phyloP scores from a whole-genome alignment of 1,140 invertebrate species.

The Drosophila tristis region DNA sequence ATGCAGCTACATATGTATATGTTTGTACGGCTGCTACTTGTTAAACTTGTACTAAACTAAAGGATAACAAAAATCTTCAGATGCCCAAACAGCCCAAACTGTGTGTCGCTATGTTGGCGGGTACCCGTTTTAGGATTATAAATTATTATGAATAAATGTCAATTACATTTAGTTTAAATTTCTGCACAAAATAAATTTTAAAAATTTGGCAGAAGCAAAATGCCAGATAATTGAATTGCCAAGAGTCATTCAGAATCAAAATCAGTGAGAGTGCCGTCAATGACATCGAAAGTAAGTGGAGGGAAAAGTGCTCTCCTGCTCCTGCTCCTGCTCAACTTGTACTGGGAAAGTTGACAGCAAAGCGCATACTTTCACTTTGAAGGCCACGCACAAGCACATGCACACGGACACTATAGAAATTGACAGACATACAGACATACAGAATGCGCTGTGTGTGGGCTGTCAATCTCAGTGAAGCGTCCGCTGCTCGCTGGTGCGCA shows the following conservation, averaged over 20 bases:
- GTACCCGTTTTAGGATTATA: too few relatives aligned
- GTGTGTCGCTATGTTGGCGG: too few relatives aligned
- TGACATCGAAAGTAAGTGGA: conserved; percentile 30
- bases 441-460: neutral
- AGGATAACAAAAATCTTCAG: too few relatives aligned
- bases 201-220: conserved; percentile 1
- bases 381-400: conserved; percentile 46
- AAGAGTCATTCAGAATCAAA: conserved; percentile 27
- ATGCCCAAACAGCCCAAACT: too few relatives aligned
- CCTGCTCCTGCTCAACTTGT: neutral
- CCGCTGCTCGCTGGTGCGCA: conserved; percentile 59
- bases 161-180: too few relatives aligned
- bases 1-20: too few relatives aligned
- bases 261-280: conserved; percentile 38
- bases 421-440: conserved; percentile 13
- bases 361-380: conserved; percentile 67
- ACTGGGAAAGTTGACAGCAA: conserved; percentile 40
- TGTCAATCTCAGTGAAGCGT: conserved; percentile 59
- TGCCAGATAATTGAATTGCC: conserved; percentile 23
- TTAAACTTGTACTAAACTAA: too few relatives aligned
- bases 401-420: neutral
- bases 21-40: too few relatives aligned
- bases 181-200: neutral
- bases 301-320: neutral
- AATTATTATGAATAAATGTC: too few relatives aligned